Percentiles rank a stretch among this genome's conserved stretches.
Evolutionary conservation across 2,113 vertebrate species (phyloP).

Genomic region (Cryptoleucopteryx plumbea): DNA sequence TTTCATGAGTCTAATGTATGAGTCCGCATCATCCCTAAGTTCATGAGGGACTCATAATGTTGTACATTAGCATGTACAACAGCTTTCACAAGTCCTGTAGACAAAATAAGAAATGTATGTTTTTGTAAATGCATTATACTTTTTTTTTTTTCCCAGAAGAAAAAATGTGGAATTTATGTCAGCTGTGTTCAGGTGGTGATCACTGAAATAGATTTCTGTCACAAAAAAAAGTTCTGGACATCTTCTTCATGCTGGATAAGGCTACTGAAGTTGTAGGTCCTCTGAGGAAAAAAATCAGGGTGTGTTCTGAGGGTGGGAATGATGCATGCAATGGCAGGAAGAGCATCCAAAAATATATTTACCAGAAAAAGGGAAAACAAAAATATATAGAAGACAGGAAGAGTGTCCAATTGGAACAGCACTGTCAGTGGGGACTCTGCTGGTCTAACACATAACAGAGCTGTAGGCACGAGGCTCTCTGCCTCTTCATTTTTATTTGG

Average conservation of each 20-base stretch:
- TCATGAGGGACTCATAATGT: neutral
- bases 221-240: neutral
- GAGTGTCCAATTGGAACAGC: neutral
- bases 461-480: neutral
- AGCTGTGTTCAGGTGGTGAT: neutral
- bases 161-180: neutral
- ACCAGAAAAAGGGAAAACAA: neutral
- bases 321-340: neutral
- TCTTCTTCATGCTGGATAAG: neutral
- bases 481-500: slow-evolving; percentile 12
- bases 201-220: neutral
- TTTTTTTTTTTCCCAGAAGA: neutral
- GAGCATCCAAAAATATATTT: neutral
- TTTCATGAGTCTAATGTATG: neutral
- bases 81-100: neutral
- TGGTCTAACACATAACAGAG: neutral
- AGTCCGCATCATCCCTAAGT: neutral
- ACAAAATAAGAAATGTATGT: neutral
- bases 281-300: neutral
- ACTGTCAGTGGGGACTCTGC: neutral
- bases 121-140: neutral
- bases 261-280: neutral
- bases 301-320: neutral
- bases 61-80: neutral
- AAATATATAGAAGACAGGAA: neutral